phyloP scores from a whole-genome alignment of 1,140 invertebrate species.

The Drosophila ananassae region DNA sequence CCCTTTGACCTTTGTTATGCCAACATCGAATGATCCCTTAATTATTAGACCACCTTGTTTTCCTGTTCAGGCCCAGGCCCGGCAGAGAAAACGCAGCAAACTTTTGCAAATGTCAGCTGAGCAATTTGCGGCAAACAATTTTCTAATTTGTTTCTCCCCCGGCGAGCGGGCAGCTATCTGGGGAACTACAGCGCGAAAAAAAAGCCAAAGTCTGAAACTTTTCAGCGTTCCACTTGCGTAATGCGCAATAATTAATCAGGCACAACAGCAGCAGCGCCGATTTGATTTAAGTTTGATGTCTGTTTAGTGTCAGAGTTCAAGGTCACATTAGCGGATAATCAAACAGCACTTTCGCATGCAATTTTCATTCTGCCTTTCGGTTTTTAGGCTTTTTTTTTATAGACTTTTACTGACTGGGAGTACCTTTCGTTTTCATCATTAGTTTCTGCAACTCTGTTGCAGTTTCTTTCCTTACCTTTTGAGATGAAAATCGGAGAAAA shows the following conservation, averaged over 20 bases:
- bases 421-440: slow-evolving; percentile 65
- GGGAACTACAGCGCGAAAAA: slow-evolving; percentile 1
- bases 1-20: slow-evolving; percentile 36
- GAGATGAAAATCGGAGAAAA: slow-evolving; percentile 42
- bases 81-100: slow-evolving; percentile 21
- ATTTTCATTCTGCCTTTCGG: slow-evolving; percentile 33
- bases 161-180: neutral
- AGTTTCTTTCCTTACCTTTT: neutral
- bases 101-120: slow-evolving; percentile 66
- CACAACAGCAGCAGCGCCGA: slow-evolving; percentile 25
- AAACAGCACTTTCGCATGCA: slow-evolving; percentile 65
- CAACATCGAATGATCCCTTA: slow-evolving; percentile 8
- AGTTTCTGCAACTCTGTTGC: slow-evolving; percentile 25
- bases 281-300: slow-evolving; percentile 57
- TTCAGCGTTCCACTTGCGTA: slow-evolving; percentile 43
- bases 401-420: neutral
- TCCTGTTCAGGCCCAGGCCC: neutral
- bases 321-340: slow-evolving; percentile 41
- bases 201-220: slow-evolving; percentile 19
- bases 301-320: slow-evolving; percentile 62
- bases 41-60: slow-evolving; percentile 52
- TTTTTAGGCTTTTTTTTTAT: neutral
- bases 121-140: slow-evolving; percentile 62
- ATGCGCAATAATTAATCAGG: slow-evolving; percentile 74
- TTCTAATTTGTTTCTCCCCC: slow-evolving; percentile 65